Conservation (phyloP, 1,140 invertebrate genomes). For the Lamellibrachia luymesi region DNA sequence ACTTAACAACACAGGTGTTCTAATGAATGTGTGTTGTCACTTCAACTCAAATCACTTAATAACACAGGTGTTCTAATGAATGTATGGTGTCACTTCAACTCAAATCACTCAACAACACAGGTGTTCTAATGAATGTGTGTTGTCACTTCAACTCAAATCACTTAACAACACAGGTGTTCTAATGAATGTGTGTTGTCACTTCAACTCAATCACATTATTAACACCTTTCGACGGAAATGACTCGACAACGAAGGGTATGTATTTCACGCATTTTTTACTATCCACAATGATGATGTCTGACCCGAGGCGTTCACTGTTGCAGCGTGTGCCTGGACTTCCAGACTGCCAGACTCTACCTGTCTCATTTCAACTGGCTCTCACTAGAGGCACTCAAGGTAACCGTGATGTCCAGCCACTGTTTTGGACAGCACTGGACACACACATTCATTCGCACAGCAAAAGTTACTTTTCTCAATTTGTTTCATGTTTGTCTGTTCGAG, state of each 20-base stretch:
- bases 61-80: too few relatives aligned
- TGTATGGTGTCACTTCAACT: too few relatives aligned
- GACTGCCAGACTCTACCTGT: slow-evolving; percentile 87
- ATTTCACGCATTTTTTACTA: not conserved
- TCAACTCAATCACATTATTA: slow-evolving; percentile 46
- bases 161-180: too few relatives aligned
- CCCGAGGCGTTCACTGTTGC: slow-evolving; percentile 22
- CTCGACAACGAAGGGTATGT: slow-evolving; percentile 81
- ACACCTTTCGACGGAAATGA: slow-evolving; percentile 79
- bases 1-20: too few relatives aligned
- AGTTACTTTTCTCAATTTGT: not conserved
- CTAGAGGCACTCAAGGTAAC: slow-evolving; percentile 67
- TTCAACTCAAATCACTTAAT: too few relatives aligned
- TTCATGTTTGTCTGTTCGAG: too few relatives aligned
- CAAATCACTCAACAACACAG: too few relatives aligned
- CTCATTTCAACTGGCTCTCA: slow-evolving; percentile 89
- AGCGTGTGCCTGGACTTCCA: slow-evolving; percentile 75
- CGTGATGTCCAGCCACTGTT: not conserved
- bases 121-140: too few relatives aligned
- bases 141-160: too few relatives aligned
- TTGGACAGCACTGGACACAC: too few relatives aligned
- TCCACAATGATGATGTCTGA: not conserved
- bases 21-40: too few relatives aligned
- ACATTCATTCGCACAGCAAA: not conserved
- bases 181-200: too few relatives aligned